Conservation (phyloP, 1,140 invertebrate species). For the Neuroterus valhalla region DNA sequence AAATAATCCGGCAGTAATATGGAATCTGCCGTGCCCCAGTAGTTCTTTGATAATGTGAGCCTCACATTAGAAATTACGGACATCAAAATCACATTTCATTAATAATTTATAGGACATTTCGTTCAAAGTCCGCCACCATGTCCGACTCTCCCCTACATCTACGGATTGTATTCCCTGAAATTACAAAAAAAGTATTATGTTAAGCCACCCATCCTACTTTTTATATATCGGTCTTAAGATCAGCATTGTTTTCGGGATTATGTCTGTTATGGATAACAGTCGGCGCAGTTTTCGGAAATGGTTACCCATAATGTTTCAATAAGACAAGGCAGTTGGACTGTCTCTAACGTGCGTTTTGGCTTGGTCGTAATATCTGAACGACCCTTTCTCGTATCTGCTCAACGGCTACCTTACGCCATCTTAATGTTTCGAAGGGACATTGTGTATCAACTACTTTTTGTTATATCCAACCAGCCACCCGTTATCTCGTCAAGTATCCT, state of each 20-base stretch:
- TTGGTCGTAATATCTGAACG: slow-evolving; percentile 54
- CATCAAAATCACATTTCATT: too few relatives aligned
- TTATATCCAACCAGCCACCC: slow-evolving; percentile 37
- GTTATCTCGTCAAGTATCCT: slow-evolving; percentile 26
- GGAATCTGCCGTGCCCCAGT: too few relatives aligned
- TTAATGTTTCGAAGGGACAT: slow-evolving; percentile 47
- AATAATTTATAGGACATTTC: too few relatives aligned
- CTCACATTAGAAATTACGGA: too few relatives aligned
- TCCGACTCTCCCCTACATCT: too few relatives aligned
- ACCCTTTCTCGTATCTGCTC: slow-evolving; percentile 53
- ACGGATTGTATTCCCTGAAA: too few relatives aligned
- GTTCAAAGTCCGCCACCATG: too few relatives aligned
- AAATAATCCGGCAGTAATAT: too few relatives aligned
- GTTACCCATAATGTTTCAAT: slow-evolving; percentile 67
- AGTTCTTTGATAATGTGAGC: too few relatives aligned
- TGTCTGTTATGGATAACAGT: slow-evolving; percentile 61
- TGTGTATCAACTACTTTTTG: slow-evolving; percentile 46
- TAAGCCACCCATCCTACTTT: too few relatives aligned
- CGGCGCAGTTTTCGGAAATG: slow-evolving; percentile 43
- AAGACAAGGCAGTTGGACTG: slow-evolving; percentile 61
- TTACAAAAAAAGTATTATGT: neutral
- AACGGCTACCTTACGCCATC: slow-evolving; percentile 53
- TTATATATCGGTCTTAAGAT: too few relatives aligned
- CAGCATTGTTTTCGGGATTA: slow-evolving; percentile 7
- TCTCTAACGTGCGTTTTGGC: slow-evolving; percentile 66